phyloP scores from a whole-genome alignment of 1,140 invertebrate genomes.

The Cheumatopsyche charites region DNA sequence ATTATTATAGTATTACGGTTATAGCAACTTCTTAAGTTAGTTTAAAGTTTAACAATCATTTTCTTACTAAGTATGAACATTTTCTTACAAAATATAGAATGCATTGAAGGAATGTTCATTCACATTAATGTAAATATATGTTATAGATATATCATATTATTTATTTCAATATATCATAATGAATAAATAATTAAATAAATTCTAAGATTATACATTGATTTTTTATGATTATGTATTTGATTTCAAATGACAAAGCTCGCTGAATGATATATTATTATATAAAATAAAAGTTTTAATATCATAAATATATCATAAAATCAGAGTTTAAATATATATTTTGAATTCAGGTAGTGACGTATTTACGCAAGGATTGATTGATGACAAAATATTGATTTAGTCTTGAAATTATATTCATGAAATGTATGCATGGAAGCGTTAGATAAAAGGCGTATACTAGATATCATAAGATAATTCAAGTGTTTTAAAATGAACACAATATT shows the following conservation, averaged over 20 bases:
- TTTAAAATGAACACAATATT: constrained; percentile 19
- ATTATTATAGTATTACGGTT: neutral
- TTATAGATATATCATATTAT: too few species aligned
- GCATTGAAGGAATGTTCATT: too few species aligned
- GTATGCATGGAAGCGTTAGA: constrained; percentile 2
- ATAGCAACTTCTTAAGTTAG: too few species aligned
- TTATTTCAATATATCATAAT: too few species aligned
- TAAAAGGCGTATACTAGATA: constrained; percentile 8
- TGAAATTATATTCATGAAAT: neutral
- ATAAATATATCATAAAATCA: neutral
- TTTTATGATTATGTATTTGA: too few species aligned
- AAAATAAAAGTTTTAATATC: constrained; percentile 4
- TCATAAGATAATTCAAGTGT: constrained; percentile 8
- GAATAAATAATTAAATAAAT: too few species aligned
- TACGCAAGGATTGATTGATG: too few species aligned
- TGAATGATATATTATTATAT: constrained; percentile 4
- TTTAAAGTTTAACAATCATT: neutral
- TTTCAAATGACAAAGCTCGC: neutral
- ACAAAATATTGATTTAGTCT: too few species aligned
- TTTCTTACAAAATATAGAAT: constrained; percentile 1
- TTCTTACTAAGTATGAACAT: constrained; percentile 9
- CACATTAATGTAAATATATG: too few species aligned
- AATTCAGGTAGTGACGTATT: neutral
- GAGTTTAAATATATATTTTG: constrained; percentile 3
- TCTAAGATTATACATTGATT: too few species aligned